Percentiles rank a stretch among this genome's conserved stretches.
Evolutionary conservation across 2,113 vertebrate genomes (phyloP).

Genomic region (Pipa parva): DNA sequence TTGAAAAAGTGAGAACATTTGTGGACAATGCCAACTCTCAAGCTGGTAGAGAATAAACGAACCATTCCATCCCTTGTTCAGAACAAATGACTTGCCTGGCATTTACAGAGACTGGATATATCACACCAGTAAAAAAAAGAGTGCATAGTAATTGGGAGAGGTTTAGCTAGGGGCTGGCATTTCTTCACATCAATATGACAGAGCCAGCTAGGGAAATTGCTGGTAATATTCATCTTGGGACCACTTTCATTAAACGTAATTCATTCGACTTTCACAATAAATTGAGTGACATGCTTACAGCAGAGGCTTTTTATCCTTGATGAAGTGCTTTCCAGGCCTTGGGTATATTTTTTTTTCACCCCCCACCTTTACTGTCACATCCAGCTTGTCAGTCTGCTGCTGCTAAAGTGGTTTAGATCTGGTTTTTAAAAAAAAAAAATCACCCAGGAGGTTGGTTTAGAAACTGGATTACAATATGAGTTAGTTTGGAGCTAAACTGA

Average conservation of each 20-base stretch:
- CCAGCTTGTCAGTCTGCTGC: constrained; percentile 67
- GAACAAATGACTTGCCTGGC: constrained; percentile 36
- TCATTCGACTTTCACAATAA: constrained; percentile 83
- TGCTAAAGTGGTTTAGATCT: constrained; percentile 56
- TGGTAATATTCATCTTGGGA: constrained; percentile 81
- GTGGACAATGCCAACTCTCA: neutral
- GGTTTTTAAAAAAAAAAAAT: constrained; percentile 69
- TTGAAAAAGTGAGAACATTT: no score
- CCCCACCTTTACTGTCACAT: constrained; percentile 67
- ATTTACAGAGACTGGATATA: constrained; percentile 47
- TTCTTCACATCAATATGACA: constrained; percentile 71
- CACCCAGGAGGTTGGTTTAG: constrained; percentile 57
- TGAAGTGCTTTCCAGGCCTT: constrained; percentile 73
- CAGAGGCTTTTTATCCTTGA: constrained; percentile 77
- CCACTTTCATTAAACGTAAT: constrained; percentile 81
- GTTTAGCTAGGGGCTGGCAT: constrained; percentile 67
- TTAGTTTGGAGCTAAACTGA: constrained; percentile 49
- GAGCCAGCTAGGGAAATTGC: constrained; percentile 74
- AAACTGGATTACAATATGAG: constrained; percentile 57
- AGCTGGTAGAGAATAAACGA: constrained; percentile 3
- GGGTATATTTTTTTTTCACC: constrained; percentile 46
- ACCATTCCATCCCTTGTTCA: neutral
- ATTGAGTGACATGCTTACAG: constrained; percentile 78
- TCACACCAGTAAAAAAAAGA: constrained; percentile 54
- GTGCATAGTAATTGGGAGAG: constrained; percentile 63